A percentile compares a stretch with the other conserved stretches of the same genome.
Conservation (phyloP, 2,113 vertebrate genomes). For the Misgurnus mizolepis region DNA sequence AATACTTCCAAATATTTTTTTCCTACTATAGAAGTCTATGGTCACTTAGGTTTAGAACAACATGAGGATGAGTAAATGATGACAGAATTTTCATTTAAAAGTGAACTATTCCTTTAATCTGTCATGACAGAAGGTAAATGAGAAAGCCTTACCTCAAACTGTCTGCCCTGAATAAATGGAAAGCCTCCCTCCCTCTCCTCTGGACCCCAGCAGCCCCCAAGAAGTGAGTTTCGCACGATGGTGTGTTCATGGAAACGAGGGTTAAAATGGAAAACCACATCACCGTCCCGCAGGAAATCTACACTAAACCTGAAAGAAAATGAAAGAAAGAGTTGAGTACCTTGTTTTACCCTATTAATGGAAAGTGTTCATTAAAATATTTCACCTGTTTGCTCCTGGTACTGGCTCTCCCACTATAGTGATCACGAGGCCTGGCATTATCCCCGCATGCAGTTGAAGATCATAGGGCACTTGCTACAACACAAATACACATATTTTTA, state of each 20-base stretch:
- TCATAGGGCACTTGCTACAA: slow-evolving; percentile 74
- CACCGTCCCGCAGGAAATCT: slow-evolving; percentile 73
- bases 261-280: slow-evolving; percentile 78
- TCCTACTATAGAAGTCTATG: too few relatives aligned
- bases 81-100: too few relatives aligned
- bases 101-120: background rate
- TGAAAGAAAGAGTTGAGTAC: background rate
- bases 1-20: too few relatives aligned
- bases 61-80: too few relatives aligned
- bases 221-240: slow-evolving; percentile 71
- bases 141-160: slow-evolving; percentile 72
- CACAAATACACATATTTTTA: slow-evolving; percentile 41
- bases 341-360: background rate
- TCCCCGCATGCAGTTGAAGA: slow-evolving; percentile 74
- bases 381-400: slow-evolving; percentile 70
- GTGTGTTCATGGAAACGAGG: slow-evolving; percentile 74
- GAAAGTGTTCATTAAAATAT: background rate
- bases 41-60: too few relatives aligned
- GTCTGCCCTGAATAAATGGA: slow-evolving; percentile 70
- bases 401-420: slow-evolving; percentile 73
- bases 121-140: background rate
- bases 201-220: slow-evolving; percentile 73
- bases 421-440: slow-evolving; percentile 75
- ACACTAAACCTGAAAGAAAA: slow-evolving; percentile 69
- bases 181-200: slow-evolving; percentile 75